phyloP scores from a whole-genome alignment of 2,113 vertebrate genomes.

The Chitala chitala region DNA sequence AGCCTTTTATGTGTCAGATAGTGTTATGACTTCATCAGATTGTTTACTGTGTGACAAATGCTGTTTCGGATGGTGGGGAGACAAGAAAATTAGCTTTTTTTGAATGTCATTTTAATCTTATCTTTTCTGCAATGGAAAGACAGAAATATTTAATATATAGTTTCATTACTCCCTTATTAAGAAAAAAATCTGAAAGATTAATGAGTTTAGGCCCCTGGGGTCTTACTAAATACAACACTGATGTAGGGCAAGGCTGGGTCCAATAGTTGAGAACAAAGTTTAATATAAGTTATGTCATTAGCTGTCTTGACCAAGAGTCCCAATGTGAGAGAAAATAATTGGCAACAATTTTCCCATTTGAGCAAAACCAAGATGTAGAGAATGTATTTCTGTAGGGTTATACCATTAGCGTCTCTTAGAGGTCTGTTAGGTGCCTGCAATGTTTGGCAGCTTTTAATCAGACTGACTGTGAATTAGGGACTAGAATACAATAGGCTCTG shows the following conservation, averaged over 20 bases:
- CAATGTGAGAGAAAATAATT: not conserved
- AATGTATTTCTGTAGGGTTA: not conserved
- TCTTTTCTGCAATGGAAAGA: not conserved
- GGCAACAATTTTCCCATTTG: not conserved
- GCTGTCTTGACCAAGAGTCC: slow-evolving; percentile 6
- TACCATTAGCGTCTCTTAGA: not conserved
- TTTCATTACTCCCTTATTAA: slow-evolving; percentile 6
- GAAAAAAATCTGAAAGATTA: slow-evolving; percentile 9
- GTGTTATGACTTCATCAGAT: slow-evolving; percentile 2
- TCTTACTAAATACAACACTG: not conserved
- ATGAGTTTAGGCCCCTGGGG: slow-evolving; percentile 10
- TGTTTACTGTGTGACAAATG: not conserved
- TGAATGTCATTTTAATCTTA: not conserved
- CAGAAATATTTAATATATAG: not conserved
- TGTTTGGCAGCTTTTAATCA: not conserved
- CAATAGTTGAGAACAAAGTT: not conserved
- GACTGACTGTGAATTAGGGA: too few relatives aligned
- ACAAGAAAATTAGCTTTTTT: too few relatives aligned
- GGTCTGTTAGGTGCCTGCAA: not conserved
- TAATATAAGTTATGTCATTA: slow-evolving; percentile 7
- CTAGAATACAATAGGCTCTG: too few relatives aligned
- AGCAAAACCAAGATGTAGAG: not conserved
- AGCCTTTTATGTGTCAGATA: not conserved
- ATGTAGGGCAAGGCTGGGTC: not conserved
- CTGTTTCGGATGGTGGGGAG: not conserved